phyloP scores from a whole-genome alignment of 2,888 invertebrate genomes.

The Polyommatus icarus region DNA sequence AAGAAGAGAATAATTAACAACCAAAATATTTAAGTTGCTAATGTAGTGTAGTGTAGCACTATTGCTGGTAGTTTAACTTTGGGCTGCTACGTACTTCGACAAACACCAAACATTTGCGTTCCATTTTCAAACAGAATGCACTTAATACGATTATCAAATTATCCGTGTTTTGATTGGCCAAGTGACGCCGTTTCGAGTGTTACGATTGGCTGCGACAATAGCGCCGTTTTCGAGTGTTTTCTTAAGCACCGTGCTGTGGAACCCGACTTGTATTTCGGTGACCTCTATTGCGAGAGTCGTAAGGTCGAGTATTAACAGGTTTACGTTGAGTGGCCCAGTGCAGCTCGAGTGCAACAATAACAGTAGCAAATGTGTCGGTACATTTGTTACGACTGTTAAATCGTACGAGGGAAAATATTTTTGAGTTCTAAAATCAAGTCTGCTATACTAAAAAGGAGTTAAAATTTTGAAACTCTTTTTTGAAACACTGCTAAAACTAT shows the following conservation, averaged over 20 bases:
- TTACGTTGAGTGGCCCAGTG: constrained; percentile 54
- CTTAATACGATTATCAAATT: constrained; percentile 62
- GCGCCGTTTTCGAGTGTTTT: constrained; percentile 72
- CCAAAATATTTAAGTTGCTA: background rate
- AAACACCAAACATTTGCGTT: constrained; percentile 38
- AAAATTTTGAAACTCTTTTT: background rate
- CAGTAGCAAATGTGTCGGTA: constrained; percentile 63
- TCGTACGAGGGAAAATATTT: constrained; percentile 30
- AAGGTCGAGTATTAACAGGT: constrained; percentile 34
- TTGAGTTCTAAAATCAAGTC: constrained; percentile 32
- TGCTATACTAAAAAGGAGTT: background rate
- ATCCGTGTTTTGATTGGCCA: constrained; percentile 72
- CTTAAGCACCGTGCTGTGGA: constrained; percentile 50
- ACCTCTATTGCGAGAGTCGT: constrained; percentile 34
- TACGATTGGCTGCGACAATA: constrained; percentile 69
- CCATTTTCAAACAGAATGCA: constrained; percentile 30
- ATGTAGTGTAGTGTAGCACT: background rate
- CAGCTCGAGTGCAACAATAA: constrained; percentile 68
- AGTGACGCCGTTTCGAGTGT: constrained; percentile 62
- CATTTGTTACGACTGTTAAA: constrained; percentile 65
- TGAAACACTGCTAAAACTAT: background rate
- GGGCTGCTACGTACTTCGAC: background rate
- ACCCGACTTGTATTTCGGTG: constrained; percentile 10
- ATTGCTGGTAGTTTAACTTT: background rate
- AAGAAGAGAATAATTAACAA: background rate